Evolutionary conservation across 92 coral and sea anemone species (phyloP).

Genomic region (Siderastrea siderea): DNA sequence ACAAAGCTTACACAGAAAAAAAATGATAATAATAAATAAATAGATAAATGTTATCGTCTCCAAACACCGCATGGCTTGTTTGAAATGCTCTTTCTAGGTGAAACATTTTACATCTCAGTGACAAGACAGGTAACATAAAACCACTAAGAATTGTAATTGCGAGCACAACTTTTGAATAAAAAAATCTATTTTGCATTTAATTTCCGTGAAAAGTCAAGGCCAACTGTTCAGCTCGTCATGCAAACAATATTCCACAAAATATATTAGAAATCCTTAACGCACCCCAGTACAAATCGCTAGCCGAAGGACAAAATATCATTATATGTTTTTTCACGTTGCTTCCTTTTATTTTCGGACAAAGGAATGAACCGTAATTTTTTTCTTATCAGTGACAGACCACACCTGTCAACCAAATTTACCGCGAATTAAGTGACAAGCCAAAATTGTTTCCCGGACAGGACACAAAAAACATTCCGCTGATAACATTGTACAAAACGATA

Average conservation of each 20-base stretch:
- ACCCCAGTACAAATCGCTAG: background rate
- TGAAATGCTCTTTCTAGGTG: background rate
- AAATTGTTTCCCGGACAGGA: background rate
- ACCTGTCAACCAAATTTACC: conserved; percentile 24
- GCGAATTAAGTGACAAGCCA: conserved; percentile 15
- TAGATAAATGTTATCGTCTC: too few species aligned
- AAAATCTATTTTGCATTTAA: background rate
- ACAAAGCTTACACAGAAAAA: too few species aligned
- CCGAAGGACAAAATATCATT: background rate
- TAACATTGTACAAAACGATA: conserved; percentile 21
- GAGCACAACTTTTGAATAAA: background rate
- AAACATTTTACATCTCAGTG: background rate
- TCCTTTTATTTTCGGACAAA: background rate
- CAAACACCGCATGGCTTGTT: background rate
- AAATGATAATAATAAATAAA: too few species aligned
- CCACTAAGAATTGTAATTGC: background rate
- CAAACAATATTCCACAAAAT: background rate
- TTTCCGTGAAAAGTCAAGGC: background rate
- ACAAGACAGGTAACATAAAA: background rate
- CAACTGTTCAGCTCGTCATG: background rate
- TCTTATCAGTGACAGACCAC: background rate
- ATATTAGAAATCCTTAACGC: background rate
- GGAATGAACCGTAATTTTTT: background rate
- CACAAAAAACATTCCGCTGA: conserved; percentile 16
- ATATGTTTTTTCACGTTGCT: background rate